A percentile compares a stretch with the other conserved stretches of the same genome.
These are phyloP conservation scores for Acanthis flammea DNA, from an alignment of 2,797 vertebrate species.

Conservation along the genomic window DNA sequence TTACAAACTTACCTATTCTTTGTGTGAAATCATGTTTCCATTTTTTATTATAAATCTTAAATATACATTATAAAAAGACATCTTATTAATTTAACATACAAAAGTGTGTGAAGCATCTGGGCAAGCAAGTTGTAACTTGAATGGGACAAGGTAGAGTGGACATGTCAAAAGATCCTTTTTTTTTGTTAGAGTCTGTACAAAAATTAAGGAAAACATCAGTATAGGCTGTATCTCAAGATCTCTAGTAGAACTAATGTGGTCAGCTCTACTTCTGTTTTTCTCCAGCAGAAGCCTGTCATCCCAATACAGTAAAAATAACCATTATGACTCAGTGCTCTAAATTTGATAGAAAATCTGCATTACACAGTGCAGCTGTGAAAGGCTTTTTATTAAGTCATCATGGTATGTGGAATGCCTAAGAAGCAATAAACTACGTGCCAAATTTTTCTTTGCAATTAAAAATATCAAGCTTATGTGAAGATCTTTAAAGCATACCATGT, in stretches of 20 bases:
- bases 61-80: constrained; percentile 52
- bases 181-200: background rate
- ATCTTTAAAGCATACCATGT: background rate
- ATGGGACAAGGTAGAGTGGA: constrained; percentile 33
- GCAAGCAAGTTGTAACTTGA: constrained; percentile 14
- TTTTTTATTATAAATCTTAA: constrained; percentile 67
- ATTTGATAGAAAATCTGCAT: background rate
- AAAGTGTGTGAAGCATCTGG: constrained; percentile 36
- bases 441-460: background rate
- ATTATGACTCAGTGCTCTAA: background rate
- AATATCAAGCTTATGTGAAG: background rate
- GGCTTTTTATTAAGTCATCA: background rate
- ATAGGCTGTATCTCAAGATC: background rate
- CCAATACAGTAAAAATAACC: background rate
- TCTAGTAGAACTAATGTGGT: background rate
- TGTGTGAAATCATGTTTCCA: constrained; percentile 62
- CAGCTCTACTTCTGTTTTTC: background rate
- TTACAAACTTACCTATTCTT: constrained; percentile 35
- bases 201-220: background rate
- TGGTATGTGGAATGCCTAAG: background rate
- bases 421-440: constrained; percentile 55
- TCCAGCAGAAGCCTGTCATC: background rate
- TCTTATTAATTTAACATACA: constrained; percentile 16
- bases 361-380: background rate
- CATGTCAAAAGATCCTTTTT: constrained; percentile 50